Evolutionary conservation across 2,888 invertebrate species (phyloP).

Genomic region (Serrognathus titanus): DNA sequence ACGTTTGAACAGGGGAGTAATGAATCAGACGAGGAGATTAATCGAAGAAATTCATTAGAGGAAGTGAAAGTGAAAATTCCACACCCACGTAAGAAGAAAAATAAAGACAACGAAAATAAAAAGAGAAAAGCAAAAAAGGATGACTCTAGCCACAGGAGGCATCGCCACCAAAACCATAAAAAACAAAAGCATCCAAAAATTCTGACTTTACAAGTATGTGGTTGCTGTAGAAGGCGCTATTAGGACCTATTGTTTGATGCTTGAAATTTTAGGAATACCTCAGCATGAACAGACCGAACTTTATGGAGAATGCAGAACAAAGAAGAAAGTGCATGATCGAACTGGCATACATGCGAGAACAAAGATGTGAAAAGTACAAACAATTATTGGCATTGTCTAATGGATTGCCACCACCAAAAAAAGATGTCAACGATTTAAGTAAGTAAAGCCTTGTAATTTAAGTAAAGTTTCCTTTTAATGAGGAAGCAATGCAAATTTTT

Average conservation of each 20-base stretch:
- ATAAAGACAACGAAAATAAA: conserved; percentile 19
- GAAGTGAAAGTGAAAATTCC: conserved; percentile 37
- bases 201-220: conserved; percentile 31
- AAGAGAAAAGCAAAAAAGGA: conserved; percentile 18
- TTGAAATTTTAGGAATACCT: conserved; percentile 66
- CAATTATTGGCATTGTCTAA: conserved; percentile 47
- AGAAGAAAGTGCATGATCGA: conserved; percentile 52
- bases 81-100: conserved; percentile 8
- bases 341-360: conserved; percentile 48
- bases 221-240: conserved; percentile 13
- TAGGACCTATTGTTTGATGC: conserved; percentile 28
- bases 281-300: conserved; percentile 66
- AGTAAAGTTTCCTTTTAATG: conserved; percentile 3
- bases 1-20: conserved; percentile 20
- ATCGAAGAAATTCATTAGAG: conserved; percentile 23
- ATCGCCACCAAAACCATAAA: conserved; percentile 8
- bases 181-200: conserved; percentile 4
- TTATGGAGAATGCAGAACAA: conserved; percentile 58
- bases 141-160: conserved; percentile 1
- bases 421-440: conserved; percentile 15
- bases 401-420: conserved; percentile 26
- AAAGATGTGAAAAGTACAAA: conserved; percentile 48
- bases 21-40: conserved; percentile 19
- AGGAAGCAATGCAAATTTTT: not conserved
- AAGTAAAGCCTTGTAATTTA: conserved; percentile 7